These are phyloP conservation scores for Meteorus colon DNA, from an alignment of 2,888 invertebrate genomes.

Conservation along the genomic window DNA sequence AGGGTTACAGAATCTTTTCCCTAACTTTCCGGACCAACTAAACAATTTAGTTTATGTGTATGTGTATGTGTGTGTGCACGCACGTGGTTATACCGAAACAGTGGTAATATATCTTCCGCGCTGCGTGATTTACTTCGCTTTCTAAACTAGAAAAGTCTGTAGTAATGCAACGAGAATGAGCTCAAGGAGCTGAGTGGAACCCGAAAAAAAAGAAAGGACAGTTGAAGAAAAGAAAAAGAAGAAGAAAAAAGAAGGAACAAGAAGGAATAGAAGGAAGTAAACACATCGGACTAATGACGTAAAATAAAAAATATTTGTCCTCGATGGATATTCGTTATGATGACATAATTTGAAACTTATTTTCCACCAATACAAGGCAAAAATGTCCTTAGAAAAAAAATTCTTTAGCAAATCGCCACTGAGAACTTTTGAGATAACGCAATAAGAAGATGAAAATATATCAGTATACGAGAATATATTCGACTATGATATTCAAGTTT, in stretches of 20 bases:
- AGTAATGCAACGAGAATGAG: constrained; percentile 11
- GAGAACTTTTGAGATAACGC: no score
- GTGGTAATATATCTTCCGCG: constrained; percentile 41
- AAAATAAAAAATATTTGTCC: not conserved
- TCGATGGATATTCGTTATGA: not conserved
- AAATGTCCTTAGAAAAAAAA: no score
- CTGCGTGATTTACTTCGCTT: constrained; percentile 42
- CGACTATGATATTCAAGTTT: no score
- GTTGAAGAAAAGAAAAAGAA: not conserved
- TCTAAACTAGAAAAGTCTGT: constrained; percentile 39
- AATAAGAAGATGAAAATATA: no score
- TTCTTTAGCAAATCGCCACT: no score
- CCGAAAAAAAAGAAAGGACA: not conserved
- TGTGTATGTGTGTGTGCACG: no score
- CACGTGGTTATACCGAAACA: constrained; percentile 14
- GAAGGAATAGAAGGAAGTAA: not conserved
- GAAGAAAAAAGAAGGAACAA: not conserved
- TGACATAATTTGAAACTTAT: not conserved
- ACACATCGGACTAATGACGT: not conserved
- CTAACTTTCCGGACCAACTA: constrained; percentile 20
- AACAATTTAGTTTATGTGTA: not conserved
- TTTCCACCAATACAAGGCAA: not conserved
- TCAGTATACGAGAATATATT: no score
- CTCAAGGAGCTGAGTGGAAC: not conserved
- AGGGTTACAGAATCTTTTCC: constrained; percentile 17